Percentiles rank a stretch among this genome's conserved stretches.
Evolutionary conservation across 2,888 invertebrate species (phyloP).

Genomic region (Amitus sp.): DNA sequence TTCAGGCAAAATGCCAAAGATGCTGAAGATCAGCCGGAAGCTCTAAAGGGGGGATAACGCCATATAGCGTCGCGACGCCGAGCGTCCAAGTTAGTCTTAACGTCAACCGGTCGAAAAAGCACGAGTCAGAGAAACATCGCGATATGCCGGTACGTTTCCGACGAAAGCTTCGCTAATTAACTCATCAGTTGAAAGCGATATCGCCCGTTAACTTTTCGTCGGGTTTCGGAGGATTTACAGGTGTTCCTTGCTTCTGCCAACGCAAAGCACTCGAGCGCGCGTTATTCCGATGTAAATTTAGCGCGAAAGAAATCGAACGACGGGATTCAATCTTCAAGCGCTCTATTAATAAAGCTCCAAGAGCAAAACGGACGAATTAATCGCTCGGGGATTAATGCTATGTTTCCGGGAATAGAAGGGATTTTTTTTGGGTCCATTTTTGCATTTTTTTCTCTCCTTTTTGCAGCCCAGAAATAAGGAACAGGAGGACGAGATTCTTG

Average conservation of each 20-base stretch:
- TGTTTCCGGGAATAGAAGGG: not conserved
- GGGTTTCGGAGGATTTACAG: slow-evolving; percentile 19
- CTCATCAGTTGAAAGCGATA: no score
- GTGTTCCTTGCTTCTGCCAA: slow-evolving; percentile 30
- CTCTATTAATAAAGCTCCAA: slow-evolving; percentile 35
- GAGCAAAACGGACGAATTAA: slow-evolving; percentile 17
- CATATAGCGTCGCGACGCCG: slow-evolving; percentile 69
- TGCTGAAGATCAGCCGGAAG: slow-evolving; percentile 47
- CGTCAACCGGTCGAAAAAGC: slow-evolving; percentile 44
- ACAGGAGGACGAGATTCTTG: slow-evolving; percentile 88
- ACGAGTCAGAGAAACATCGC: slow-evolving; percentile 43
- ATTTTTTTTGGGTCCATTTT: not conserved
- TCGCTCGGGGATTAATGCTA: no score
- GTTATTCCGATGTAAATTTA: slow-evolving; percentile 49
- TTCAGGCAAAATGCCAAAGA: slow-evolving; percentile 57
- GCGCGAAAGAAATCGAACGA: slow-evolving; percentile 12
- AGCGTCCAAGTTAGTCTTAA: slow-evolving; percentile 59
- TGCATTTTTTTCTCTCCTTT: not conserved
- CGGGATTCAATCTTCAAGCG: not conserved
- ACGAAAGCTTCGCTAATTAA: no score
- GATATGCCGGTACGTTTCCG: slow-evolving; percentile 60
- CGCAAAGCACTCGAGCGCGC: no score
- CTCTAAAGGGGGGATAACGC: slow-evolving; percentile 62
- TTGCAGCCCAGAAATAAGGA: slow-evolving; percentile 94
- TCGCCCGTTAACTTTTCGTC: not conserved